Evolutionary conservation across 2,113 vertebrate species (phyloP).

Genomic region (Aythya baeri): DNA sequence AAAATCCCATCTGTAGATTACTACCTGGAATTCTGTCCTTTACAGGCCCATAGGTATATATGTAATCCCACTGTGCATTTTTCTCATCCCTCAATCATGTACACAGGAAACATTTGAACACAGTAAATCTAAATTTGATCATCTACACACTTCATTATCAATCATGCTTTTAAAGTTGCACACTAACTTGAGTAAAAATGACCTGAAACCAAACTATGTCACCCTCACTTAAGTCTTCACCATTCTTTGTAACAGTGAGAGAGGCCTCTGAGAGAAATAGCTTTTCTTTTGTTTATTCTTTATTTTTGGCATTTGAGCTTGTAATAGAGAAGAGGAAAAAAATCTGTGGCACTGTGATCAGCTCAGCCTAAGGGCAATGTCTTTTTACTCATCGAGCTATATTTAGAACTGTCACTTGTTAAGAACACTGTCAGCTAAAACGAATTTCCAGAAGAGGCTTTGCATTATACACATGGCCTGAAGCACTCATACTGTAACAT

Average conservation of each 20-base stretch:
- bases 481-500: constrained; percentile 45
- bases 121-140: not conserved
- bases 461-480: constrained; percentile 33
- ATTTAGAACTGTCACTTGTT: constrained; percentile 68
- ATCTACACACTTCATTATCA: not conserved
- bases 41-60: not conserved
- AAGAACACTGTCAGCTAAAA: constrained; percentile 71
- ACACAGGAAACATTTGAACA: not conserved
- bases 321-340: not conserved
- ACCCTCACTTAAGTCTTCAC: not conserved
- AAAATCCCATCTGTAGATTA: not conserved
- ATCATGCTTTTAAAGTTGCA: not conserved
- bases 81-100: not conserved
- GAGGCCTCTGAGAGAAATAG: not conserved
- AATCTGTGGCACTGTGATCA: constrained; percentile 37
- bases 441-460: constrained; percentile 65
- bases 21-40: not conserved
- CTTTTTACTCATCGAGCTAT: constrained; percentile 60
- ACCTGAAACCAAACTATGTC: not conserved
- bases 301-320: not conserved
- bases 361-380: constrained; percentile 57
- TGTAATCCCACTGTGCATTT: not conserved
- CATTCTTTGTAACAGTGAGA: not conserved
- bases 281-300: not conserved
- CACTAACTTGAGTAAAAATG: not conserved